Evolutionary conservation across 2,113 vertebrate species (phyloP).

Genomic region (Cyanistes caeruleus): DNA sequence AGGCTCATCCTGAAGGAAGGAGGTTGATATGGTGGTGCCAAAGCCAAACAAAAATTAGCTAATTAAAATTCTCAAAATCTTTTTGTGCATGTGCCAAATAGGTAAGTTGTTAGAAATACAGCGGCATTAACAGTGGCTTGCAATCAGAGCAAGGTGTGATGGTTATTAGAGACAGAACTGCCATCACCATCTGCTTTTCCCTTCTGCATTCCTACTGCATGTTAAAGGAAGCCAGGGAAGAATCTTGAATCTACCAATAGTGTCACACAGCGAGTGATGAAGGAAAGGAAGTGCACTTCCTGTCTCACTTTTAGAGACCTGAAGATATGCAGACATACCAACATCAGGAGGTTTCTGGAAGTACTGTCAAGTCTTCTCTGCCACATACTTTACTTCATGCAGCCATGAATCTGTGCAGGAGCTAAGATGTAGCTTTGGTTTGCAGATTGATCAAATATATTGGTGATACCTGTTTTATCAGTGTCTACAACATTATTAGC

Average conservation of each 20-base stretch:
- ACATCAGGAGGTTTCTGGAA: not conserved
- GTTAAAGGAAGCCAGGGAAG: not conserved
- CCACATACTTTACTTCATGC: not conserved
- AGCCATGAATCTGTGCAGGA: not conserved
- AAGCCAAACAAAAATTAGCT: not conserved
- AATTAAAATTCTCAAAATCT: not conserved
- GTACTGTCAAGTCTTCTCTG: not conserved
- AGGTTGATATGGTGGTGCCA: not conserved
- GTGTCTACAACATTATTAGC: not conserved
- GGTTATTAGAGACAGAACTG: not conserved
- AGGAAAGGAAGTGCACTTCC: accelerated
- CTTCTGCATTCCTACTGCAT: too few relatives aligned
- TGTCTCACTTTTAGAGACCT: not conserved
- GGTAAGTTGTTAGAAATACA: not conserved
- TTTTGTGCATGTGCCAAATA: not conserved
- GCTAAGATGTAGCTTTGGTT: not conserved
- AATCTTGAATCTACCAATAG: not conserved
- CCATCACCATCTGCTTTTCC: accelerated
- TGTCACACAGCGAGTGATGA: not conserved
- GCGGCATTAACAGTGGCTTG: not conserved
- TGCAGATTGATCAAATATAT: not conserved
- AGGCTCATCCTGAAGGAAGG: not conserved
- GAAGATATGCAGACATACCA: not conserved
- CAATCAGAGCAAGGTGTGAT: not conserved
- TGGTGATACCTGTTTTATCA: not conserved